phyloP scores from a whole-genome alignment of 1,140 invertebrate species.

The Bicyclus anynana region DNA sequence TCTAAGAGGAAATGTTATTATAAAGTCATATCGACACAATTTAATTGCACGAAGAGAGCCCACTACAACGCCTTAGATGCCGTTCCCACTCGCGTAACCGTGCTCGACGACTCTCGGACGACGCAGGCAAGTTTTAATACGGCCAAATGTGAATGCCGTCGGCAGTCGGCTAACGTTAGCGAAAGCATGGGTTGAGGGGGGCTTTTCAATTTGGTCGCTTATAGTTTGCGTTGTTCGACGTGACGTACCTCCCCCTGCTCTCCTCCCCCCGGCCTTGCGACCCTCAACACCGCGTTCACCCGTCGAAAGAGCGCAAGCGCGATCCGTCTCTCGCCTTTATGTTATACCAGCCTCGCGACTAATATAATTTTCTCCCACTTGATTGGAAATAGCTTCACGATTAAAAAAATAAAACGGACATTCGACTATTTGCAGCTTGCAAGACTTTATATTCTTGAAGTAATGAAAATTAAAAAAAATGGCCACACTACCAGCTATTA shows the following conservation, averaged over 20 bases:
- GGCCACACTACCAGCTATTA: too few species aligned
- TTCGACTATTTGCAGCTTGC: too few species aligned
- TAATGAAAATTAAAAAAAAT: too few species aligned
- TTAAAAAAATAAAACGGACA: too few species aligned
- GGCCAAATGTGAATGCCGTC: slow-evolving; percentile 24
- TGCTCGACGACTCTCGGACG: slow-evolving; percentile 66
- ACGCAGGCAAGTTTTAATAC: slow-evolving; percentile 64
- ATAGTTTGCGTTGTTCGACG: slow-evolving; percentile 66
- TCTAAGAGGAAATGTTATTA: slow-evolving; percentile 22
- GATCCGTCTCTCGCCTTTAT: slow-evolving; percentile 54
- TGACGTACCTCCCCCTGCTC: slow-evolving; percentile 61
- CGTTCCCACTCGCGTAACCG: slow-evolving; percentile 68
- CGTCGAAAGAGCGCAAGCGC: slow-evolving; percentile 63
- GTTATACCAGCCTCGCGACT: slow-evolving; percentile 47
- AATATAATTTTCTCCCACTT: background rate
- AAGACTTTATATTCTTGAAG: too few species aligned
- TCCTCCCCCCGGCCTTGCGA: slow-evolving; percentile 63
- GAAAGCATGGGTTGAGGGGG: background rate
- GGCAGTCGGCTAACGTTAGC: slow-evolving; percentile 3
- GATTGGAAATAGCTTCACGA: too few species aligned
- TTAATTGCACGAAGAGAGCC: slow-evolving; percentile 37
- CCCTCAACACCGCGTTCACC: slow-evolving; percentile 53
- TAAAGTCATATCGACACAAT: slow-evolving; percentile 36
- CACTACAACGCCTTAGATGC: slow-evolving; percentile 54
- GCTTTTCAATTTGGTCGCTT: slow-evolving; percentile 55